Conservation (phyloP, 2,888 invertebrate species). For the Dicyrtomina minuta region DNA sequence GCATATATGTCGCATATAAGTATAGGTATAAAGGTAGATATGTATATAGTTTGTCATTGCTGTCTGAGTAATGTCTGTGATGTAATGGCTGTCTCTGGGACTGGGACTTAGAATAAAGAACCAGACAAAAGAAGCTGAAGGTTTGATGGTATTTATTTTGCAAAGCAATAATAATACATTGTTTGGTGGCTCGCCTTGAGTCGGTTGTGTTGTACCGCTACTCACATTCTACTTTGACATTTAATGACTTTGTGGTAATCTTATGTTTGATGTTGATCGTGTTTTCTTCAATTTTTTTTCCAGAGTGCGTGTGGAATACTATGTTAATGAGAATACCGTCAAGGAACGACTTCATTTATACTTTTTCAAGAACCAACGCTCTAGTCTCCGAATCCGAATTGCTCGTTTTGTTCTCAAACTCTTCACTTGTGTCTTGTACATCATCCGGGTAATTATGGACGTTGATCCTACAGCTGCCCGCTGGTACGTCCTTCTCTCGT, state of each 20-base stretch:
- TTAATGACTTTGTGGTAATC: too few relatives aligned
- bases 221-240: too few relatives aligned
- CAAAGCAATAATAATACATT: neutral
- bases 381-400: slow-evolving; percentile 96
- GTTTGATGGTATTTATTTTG: neutral
- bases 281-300: slow-evolving; percentile 3
- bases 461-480: slow-evolving; percentile 81
- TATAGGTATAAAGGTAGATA: neutral
- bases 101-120: neutral
- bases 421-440: slow-evolving; percentile 93
- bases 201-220: neutral
- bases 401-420: slow-evolving; percentile 97
- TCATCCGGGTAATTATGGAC: slow-evolving; percentile 88
- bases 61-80: neutral
- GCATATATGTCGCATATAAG: neutral
- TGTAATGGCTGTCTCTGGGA: neutral
- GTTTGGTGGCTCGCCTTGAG: neutral
- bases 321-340: slow-evolving; percentile 98
- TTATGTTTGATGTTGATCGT: too few relatives aligned
- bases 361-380: slow-evolving; percentile 99
- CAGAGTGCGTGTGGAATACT: slow-evolving; percentile 99
- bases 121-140: neutral
- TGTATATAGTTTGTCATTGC: neutral
- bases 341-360: slow-evolving; percentile 98
- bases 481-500: slow-evolving; percentile 68